Conservation (phyloP, 2,113 vertebrate genomes). For the Nibea albiflora region DNA sequence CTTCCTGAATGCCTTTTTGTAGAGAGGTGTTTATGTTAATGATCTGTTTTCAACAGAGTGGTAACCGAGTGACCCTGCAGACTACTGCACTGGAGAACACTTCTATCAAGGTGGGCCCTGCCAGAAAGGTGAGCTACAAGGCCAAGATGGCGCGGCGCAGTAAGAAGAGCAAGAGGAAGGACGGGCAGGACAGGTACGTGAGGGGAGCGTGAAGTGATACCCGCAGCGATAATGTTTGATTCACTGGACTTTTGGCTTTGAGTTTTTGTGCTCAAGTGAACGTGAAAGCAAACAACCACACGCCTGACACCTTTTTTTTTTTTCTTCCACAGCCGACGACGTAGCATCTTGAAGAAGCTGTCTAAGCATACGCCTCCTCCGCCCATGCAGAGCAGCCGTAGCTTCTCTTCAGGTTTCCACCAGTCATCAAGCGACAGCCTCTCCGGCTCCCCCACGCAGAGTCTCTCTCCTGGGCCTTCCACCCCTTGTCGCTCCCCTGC, state of each 20-base stretch:
- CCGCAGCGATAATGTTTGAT: not conserved
- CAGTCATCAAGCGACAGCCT: constrained; percentile 95
- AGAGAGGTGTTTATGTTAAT: not conserved
- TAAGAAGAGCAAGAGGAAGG: constrained; percentile 91
- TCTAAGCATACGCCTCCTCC: constrained; percentile 88
- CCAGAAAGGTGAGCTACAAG: constrained; percentile 90
- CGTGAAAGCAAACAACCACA: not conserved
- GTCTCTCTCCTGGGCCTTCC: constrained; percentile 89
- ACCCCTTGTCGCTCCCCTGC: constrained; percentile 89
- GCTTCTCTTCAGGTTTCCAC: constrained; percentile 93
- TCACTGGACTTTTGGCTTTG: not conserved
- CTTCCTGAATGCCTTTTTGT: not conserved
- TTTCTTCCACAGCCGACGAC: constrained; percentile 74
- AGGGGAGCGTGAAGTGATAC: not conserved
- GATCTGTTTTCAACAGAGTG: constrained; percentile 83
- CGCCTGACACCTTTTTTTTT: not conserved
- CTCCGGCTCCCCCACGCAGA: constrained; percentile 92
- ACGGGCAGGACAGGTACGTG: constrained; percentile 90
- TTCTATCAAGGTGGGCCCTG: constrained; percentile 93
- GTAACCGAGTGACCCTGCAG: constrained; percentile 90
- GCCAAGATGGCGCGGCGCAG: constrained; percentile 92
- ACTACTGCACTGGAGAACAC: constrained; percentile 96
- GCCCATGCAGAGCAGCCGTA: constrained; percentile 91
- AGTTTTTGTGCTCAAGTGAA: not conserved
- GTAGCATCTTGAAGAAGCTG: constrained; percentile 92